Conservation (phyloP, 2,797 vertebrate genomes). For the Mico argentatus region DNA sequence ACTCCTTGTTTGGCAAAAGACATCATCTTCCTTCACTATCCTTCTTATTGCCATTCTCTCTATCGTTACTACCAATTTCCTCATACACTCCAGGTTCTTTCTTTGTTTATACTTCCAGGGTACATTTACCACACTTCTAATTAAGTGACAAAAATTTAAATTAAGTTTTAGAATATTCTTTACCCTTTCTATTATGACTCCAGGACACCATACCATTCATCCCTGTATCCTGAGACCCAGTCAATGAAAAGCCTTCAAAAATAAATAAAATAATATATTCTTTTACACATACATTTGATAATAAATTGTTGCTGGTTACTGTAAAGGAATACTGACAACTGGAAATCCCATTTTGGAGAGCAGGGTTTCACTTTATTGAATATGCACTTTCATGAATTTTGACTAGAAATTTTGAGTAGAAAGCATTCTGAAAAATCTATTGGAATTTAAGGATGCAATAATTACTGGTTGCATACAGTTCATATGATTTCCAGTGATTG, state of each 20-base stretch:
- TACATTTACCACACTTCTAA: background rate
- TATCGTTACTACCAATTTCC: background rate
- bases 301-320: background rate
- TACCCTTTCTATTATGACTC: background rate
- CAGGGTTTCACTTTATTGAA: background rate
- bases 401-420: background rate
- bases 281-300: background rate
- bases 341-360: background rate
- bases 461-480: background rate
- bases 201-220: background rate
- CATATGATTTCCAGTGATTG: background rate
- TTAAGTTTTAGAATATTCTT: background rate
- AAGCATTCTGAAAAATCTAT: background rate
- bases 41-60: background rate
- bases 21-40: background rate
- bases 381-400: background rate
- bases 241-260: background rate
- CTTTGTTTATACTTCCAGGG: background rate
- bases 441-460: background rate
- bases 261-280: background rate
- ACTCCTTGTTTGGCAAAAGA: background rate
- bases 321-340: background rate
- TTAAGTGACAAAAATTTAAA: background rate
- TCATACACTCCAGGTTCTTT: background rate
- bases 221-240: background rate